Percentiles rank a stretch among this genome's conserved stretches.
Conservation (phyloP, 2,888 invertebrate species). For the Cremastobaeus sp. region DNA sequence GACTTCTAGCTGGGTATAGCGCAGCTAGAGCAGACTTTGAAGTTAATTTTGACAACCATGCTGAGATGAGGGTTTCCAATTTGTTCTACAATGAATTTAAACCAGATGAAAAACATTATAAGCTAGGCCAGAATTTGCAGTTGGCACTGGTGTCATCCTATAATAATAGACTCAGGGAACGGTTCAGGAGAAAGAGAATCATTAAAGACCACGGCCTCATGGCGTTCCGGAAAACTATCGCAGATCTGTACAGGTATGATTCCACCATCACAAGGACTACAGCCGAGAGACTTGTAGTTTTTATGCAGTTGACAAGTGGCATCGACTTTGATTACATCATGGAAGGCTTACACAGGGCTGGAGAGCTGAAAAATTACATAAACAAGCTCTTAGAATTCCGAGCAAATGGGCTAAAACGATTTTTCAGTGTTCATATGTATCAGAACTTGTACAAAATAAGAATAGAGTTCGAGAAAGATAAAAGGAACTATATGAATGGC, state of each 20-base stretch:
- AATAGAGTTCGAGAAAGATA: conserved; percentile 80
- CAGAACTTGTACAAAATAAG: conserved; percentile 83
- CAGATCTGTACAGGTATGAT: conserved; percentile 86
- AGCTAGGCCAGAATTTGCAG: conserved; percentile 83
- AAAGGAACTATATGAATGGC: conserved; percentile 73
- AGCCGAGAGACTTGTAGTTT: conserved; percentile 83
- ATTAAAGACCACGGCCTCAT: conserved; percentile 90
- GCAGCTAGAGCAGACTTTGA: conserved; percentile 92
- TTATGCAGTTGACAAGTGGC: conserved; percentile 87
- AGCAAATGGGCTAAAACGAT: conserved; percentile 84
- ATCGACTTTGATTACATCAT: conserved; percentile 87
- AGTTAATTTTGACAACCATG: conserved; percentile 89
- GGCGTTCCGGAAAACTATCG: conserved; percentile 84
- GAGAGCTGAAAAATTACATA: conserved; percentile 83
- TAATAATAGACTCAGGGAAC: conserved; percentile 86
- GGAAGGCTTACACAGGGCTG: conserved; percentile 86
- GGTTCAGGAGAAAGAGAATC: conserved; percentile 85
- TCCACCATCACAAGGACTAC: conserved; percentile 81
- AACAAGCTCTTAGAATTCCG: conserved; percentile 83
- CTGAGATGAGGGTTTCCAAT: conserved; percentile 83
- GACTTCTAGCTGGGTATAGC: conserved; percentile 89
- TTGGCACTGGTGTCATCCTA: conserved; percentile 86
- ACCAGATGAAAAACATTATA: conserved; percentile 78
- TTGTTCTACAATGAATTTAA: conserved; percentile 75
- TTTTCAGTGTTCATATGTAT: conserved; percentile 83